Percentiles rank a stretch among this genome's conserved stretches.
phyloP scores from a whole-genome alignment of 2,888 invertebrate genomes.

The Stegophylla sp. region DNA sequence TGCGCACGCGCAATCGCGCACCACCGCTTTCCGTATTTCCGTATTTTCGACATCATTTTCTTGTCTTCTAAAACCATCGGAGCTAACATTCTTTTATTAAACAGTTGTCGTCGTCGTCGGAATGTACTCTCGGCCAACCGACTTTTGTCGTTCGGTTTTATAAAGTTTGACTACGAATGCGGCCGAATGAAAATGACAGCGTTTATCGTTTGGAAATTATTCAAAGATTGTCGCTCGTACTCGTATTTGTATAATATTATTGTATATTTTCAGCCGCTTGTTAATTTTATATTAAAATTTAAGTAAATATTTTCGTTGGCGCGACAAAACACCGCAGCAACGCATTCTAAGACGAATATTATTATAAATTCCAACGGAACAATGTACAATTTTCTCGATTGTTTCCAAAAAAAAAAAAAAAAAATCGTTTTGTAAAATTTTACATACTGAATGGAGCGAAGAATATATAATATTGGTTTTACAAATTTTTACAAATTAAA shows the following conservation, averaged over 20 bases:
- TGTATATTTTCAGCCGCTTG: not conserved
- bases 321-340: conserved; percentile 4
- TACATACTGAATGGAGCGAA: too few relatives aligned
- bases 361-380: not conserved
- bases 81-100: not conserved
- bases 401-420: not conserved
- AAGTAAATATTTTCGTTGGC: conserved; percentile 9
- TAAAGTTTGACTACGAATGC: conserved; percentile 4
- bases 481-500: not conserved
- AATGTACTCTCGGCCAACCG: not conserved
- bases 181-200: conserved; percentile 14
- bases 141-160: not conserved
- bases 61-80: too few relatives aligned
- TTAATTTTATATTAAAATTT: conserved; percentile 10
- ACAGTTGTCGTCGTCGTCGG: too few relatives aligned
- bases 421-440: not conserved
- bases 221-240: not conserved
- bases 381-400: not conserved
- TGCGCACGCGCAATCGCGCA: too few relatives aligned
- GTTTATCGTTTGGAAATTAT: conserved; percentile 7
- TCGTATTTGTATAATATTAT: too few relatives aligned
- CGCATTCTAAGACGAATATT: conserved; percentile 13
- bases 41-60: too few relatives aligned
- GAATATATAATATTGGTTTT: not conserved
- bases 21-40: too few relatives aligned